These are phyloP conservation scores for Platypus cylindrus DNA, from an alignment of 2,888 invertebrate genomes.

Conservation along the genomic window DNA sequence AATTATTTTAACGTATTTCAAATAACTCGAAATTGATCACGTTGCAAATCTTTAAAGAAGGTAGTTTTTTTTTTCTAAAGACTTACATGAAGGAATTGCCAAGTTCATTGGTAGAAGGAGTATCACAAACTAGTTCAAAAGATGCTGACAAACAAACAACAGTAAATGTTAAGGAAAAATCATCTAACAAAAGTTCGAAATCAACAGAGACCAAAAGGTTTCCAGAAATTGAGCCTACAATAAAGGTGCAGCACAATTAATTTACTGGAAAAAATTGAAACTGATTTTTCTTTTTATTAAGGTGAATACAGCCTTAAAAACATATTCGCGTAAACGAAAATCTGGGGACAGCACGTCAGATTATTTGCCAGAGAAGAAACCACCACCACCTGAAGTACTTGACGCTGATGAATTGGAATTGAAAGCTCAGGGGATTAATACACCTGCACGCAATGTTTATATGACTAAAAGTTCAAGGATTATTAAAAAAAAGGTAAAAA, in stretches of 20 bases:
- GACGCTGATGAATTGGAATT: slow-evolving; percentile 7
- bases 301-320: slow-evolving; percentile 28
- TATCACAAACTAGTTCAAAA: too few species aligned
- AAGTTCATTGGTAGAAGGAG: too few species aligned
- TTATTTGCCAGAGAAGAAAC: slow-evolving; percentile 13
- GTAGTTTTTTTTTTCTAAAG: slow-evolving; percentile 4
- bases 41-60: not conserved
- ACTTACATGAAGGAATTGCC: slow-evolving; percentile 7
- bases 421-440: slow-evolving; percentile 8
- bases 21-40: too few species aligned
- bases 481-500: slow-evolving; percentile 47
- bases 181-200: too few species aligned
- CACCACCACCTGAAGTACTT: slow-evolving; percentile 3
- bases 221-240: slow-evolving; percentile 27
- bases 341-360: slow-evolving; percentile 18
- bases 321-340: slow-evolving; percentile 33
- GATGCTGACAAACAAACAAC: too few species aligned
- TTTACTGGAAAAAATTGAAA: not conserved
- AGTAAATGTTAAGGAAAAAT: too few species aligned
- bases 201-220: too few species aligned
- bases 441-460: slow-evolving; percentile 23
- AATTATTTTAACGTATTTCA: too few species aligned
- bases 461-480: slow-evolving; percentile 40
- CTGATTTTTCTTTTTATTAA: not conserved
- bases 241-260: too few species aligned